A percentile compares a stretch with the other conserved stretches of the same genome.
These are phyloP conservation scores for Centropyge bicolor DNA, from an alignment of 2,797 vertebrate genomes.

Conservation along the genomic window DNA sequence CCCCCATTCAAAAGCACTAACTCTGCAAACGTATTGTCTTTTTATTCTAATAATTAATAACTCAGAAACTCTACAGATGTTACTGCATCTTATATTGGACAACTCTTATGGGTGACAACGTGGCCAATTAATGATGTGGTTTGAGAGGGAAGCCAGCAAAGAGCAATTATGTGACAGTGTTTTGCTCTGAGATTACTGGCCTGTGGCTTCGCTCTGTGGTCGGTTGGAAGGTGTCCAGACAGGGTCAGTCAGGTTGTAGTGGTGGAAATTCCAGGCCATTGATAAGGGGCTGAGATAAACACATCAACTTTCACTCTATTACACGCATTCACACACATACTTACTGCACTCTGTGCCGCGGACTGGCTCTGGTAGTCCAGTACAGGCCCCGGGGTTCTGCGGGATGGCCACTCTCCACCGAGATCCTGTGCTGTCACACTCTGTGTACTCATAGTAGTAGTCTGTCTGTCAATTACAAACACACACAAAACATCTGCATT, in stretches of 20 bases:
- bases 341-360: conserved; percentile 97
- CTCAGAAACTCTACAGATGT: conserved; percentile 3
- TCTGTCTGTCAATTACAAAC: conserved; percentile 89
- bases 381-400: conserved; percentile 86
- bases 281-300: conserved; percentile 69
- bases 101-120: not conserved
- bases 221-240: conserved; percentile 36
- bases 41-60: not conserved
- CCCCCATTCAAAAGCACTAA: not conserved
- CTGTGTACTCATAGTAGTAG: conserved; percentile 98
- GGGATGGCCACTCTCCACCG: conserved; percentile 98
- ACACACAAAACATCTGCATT: conserved; percentile 64
- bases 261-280: conserved; percentile 64
- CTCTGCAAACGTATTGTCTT: not conserved
- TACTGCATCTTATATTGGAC: conserved; percentile 7
- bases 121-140: not conserved
- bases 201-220: conserved; percentile 28
- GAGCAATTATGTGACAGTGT: conserved; percentile 8
- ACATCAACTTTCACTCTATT: not conserved
- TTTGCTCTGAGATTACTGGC: conserved; percentile 44
- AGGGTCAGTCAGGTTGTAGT: conserved; percentile 36
- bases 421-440: conserved; percentile 96
- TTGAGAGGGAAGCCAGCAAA: not conserved
- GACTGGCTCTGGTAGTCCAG: conserved; percentile 94
- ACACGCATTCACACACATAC: conserved; percentile 57